These are phyloP conservation scores for Semaprochilodus insignis DNA, from an alignment of 2,797 vertebrate species.

Conservation along the genomic window DNA sequence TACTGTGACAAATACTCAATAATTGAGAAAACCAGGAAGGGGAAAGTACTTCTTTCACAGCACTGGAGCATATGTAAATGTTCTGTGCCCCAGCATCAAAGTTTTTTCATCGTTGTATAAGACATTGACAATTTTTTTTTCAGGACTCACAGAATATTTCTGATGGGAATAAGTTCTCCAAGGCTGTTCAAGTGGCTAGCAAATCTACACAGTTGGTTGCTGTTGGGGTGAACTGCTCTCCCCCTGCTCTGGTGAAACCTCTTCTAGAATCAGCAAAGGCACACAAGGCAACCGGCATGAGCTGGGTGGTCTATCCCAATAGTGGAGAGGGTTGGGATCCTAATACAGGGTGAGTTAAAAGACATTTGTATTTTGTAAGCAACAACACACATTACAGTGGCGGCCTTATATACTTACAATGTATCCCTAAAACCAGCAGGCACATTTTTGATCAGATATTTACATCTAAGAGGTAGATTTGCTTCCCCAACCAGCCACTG, in stretches of 20 bases:
- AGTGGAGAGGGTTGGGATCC: constrained; percentile 81
- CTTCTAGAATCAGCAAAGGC: constrained; percentile 74
- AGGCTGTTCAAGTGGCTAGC: constrained; percentile 70
- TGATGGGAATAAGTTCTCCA: constrained; percentile 77
- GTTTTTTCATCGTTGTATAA: background rate
- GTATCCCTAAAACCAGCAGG: too few species aligned
- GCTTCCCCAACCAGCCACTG: too few species aligned
- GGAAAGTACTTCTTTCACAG: too few species aligned
- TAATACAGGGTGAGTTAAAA: constrained; percentile 70
- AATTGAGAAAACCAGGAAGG: too few species aligned
- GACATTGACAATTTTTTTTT: background rate
- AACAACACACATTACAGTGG: too few species aligned
- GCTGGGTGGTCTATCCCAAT: constrained; percentile 86
- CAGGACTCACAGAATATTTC: constrained; percentile 75
- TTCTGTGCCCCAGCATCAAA: background rate
- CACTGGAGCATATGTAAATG: background rate
- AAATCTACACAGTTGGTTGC: constrained; percentile 78
- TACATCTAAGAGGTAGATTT: too few species aligned
- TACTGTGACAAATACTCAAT: too few species aligned
- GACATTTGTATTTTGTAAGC: too few species aligned
- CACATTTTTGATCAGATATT: too few species aligned
- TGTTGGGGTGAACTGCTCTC: constrained; percentile 83
- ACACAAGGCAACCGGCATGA: constrained; percentile 61
- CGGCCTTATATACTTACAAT: too few species aligned
- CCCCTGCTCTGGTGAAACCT: constrained; percentile 73